Evolutionary conservation across 2,113 vertebrate species (phyloP).

Genomic region (Carassius gibelio): DNA sequence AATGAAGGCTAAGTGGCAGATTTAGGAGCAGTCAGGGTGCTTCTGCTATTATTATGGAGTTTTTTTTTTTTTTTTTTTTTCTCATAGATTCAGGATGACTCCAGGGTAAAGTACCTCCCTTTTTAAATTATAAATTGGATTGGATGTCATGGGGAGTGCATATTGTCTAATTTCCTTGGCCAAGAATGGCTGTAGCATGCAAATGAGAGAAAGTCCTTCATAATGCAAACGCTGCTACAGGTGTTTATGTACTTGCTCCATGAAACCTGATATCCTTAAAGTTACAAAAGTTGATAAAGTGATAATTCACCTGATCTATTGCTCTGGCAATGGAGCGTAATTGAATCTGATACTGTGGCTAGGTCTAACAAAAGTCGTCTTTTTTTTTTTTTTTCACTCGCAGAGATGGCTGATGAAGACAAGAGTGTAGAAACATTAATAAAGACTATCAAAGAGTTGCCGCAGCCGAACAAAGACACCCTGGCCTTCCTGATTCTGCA

Average conservation of each 20-base stretch:
- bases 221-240: not conserved
- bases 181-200: slow-evolving; percentile 29
- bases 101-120: slow-evolving; percentile 37
- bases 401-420: slow-evolving; percentile 75
- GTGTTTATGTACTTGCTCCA: not conserved
- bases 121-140: slow-evolving; percentile 52
- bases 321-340: not conserved
- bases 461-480: slow-evolving; percentile 79
- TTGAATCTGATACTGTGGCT: slow-evolving; percentile 16
- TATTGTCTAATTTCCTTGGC: slow-evolving; percentile 43
- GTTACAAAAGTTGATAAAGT: not conserved
- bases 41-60: slow-evolving; percentile 35
- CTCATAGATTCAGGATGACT: slow-evolving; percentile 37
- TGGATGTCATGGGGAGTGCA: slow-evolving; percentile 33
- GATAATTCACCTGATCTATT: not conserved
- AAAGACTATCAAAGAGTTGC: slow-evolving; percentile 77
- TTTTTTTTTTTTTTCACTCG: not conserved
- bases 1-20: slow-evolving; percentile 43
- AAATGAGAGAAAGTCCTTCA: slow-evolving; percentile 37
- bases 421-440: slow-evolving; percentile 63
- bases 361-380: not conserved
- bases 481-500: slow-evolving; percentile 83
- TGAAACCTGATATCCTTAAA: not conserved
- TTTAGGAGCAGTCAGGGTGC: slow-evolving; percentile 45
- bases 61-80: not conserved